A percentile compares a stretch with the other conserved stretches of the same genome.
Evolutionary conservation across 2,113 vertebrate species (phyloP).

Genomic region (Hyperoodon ampullatus): DNA sequence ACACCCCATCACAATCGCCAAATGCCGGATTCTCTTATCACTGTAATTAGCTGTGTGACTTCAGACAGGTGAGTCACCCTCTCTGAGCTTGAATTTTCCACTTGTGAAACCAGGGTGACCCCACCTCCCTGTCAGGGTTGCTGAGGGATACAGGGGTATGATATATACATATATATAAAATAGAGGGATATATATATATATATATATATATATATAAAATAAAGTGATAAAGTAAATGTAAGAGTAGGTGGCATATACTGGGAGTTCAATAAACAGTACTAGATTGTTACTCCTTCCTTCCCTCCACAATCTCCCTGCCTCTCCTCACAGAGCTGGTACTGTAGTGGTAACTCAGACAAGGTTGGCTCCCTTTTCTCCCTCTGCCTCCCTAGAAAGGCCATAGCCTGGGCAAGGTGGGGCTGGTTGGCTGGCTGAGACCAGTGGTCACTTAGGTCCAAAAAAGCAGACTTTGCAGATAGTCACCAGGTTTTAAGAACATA

Average conservation of each 20-base stretch:
- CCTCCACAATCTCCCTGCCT: background rate
- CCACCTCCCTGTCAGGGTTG: background rate
- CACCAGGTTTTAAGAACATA: background rate
- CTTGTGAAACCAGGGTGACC: background rate
- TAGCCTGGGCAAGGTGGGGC: background rate
- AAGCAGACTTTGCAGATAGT: background rate
- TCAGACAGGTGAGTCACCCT: background rate
- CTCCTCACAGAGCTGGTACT: background rate
- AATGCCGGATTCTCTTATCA: background rate
- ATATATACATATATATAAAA: too few species aligned
- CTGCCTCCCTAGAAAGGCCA: background rate
- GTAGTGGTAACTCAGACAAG: background rate
- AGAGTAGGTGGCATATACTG: background rate
- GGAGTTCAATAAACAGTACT: background rate
- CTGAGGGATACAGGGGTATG: background rate
- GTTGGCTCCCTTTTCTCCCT: background rate
- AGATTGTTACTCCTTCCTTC: background rate
- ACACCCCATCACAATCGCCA: background rate
- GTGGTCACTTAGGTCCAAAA: background rate
- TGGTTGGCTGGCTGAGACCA: background rate
- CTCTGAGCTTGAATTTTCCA: background rate
- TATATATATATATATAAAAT: too few species aligned
- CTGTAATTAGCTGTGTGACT: background rate
- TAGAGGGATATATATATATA: too few species aligned
- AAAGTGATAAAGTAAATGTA: background rate